These are phyloP conservation scores for Caerostris extrusa DNA, from an alignment of 1,140 invertebrate species.

Conservation along the genomic window DNA sequence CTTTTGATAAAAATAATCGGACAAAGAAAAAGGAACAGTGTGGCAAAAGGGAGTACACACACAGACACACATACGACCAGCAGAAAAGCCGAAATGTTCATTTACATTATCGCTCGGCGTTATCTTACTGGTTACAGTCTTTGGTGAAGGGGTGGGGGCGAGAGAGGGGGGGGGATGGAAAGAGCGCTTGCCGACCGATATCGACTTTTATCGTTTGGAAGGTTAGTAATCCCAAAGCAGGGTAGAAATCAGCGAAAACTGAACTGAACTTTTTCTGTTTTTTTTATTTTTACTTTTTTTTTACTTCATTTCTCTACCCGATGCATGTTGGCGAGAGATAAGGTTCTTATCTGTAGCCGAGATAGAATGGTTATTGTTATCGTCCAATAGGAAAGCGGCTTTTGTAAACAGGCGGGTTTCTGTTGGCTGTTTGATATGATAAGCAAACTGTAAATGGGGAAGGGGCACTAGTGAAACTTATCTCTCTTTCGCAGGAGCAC, in stretches of 20 bases:
- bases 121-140: conserved; percentile 69
- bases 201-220: conserved; percentile 69
- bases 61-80: not conserved
- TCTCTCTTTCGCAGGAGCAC: conserved; percentile 69
- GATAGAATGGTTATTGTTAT: conserved; percentile 78
- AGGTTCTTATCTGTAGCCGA: conserved; percentile 67
- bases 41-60: conserved; percentile 18
- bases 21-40: conserved; percentile 41
- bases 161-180: not conserved
- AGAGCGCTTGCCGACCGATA: conserved; percentile 58
- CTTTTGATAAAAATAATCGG: conserved; percentile 60
- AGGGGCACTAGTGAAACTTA: conserved; percentile 57
- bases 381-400: conserved; percentile 71
- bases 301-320: conserved; percentile 56
- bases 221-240: conserved; percentile 73
- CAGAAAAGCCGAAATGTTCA: conserved; percentile 70
- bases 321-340: conserved; percentile 73
- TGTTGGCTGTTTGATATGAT: conserved; percentile 77
- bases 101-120: conserved; percentile 75
- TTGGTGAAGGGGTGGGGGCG: conserved; percentile 22
- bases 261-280: conserved; percentile 18
- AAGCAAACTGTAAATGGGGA: conserved; percentile 75
- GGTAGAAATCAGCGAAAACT: conserved; percentile 62
- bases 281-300: conserved; percentile 44
- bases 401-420: conserved; percentile 74